phyloP scores from a whole-genome alignment of 1,140 invertebrate genomes.

The Andrena cerasifolii region DNA sequence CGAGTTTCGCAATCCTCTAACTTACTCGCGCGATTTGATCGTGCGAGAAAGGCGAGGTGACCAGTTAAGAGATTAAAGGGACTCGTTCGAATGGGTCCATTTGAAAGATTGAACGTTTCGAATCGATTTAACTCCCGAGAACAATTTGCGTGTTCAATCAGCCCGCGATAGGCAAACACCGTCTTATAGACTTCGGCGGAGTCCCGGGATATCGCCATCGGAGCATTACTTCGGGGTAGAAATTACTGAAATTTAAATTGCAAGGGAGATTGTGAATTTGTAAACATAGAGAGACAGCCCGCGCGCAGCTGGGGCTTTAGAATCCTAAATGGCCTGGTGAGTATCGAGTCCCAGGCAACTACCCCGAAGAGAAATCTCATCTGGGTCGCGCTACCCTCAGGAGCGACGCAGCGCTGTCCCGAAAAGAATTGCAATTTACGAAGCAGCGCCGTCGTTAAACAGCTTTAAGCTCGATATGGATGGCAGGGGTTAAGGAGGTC shows the following conservation, averaged over 20 bases:
- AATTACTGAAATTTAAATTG: not conserved
- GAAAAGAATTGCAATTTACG: constrained; percentile 73
- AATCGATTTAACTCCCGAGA: not conserved
- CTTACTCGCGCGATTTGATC: constrained; percentile 39
- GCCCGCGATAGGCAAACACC: not conserved
- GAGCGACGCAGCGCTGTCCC: constrained; percentile 10
- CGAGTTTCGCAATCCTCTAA: constrained; percentile 49
- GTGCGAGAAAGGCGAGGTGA: constrained; percentile 31
- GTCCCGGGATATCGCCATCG: too few species aligned
- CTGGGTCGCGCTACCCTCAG: constrained; percentile 19
- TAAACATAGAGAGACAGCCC: constrained; percentile 16
- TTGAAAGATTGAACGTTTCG: constrained; percentile 42
- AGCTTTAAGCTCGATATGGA: constrained; percentile 76
- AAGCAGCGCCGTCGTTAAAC: constrained; percentile 72
- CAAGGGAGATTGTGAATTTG: not conserved
- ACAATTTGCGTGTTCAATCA: not conserved
- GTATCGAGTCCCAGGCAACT: not conserved
- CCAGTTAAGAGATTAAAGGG: constrained; percentile 56
- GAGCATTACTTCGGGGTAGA: too few species aligned
- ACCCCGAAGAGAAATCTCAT: constrained; percentile 58
- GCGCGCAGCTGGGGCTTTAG: not conserved
- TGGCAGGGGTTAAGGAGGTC: constrained; percentile 61
- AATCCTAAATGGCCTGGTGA: constrained; percentile 31
- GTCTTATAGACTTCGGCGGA: not conserved
- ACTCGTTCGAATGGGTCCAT: constrained; percentile 25